Evolutionary conservation across 2,888 invertebrate genomes (phyloP).

Genomic region (Microctonus brassicae): DNA sequence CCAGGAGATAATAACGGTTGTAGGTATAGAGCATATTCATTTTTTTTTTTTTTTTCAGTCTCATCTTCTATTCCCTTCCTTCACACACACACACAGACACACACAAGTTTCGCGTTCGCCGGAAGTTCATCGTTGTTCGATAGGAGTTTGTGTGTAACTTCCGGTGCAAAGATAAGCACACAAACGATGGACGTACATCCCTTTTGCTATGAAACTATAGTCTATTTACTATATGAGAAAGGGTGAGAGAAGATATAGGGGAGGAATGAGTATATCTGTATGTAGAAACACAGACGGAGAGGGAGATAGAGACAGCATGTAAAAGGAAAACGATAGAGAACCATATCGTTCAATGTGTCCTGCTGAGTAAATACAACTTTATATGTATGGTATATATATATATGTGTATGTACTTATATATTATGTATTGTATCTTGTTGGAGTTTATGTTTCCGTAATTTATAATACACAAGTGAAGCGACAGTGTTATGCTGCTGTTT

Average conservation of each 20-base stretch:
- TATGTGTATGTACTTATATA: constrained; percentile 22
- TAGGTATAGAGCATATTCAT: constrained; percentile 6
- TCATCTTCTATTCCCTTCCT: not conserved
- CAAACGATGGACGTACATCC: constrained; percentile 37
- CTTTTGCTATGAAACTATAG: constrained; percentile 3
- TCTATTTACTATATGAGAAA: constrained; percentile 8
- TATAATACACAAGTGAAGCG: constrained; percentile 45
- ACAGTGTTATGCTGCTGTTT: constrained; percentile 11
- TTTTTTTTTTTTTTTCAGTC: constrained; percentile 26
- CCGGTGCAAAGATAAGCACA: constrained; percentile 51
- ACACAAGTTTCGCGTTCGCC: constrained; percentile 33
- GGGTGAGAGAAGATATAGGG: no score
- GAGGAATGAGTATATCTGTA: constrained; percentile 12
- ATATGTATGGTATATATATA: no score
- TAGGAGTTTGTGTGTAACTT: constrained; percentile 52
- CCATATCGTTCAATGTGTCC: constrained; percentile 35
- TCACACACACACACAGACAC: no score
- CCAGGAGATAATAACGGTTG: constrained; percentile 28
- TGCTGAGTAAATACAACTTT: constrained; percentile 20
- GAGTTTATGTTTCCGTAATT: constrained; percentile 53
- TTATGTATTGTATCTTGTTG: constrained; percentile 43
- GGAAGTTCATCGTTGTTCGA: constrained; percentile 50
- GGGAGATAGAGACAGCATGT: constrained; percentile 8
- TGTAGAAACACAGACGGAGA: constrained; percentile 18
- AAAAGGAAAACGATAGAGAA: constrained; percentile 11